Base-by-base conservation (phyloP, 2,888 invertebrate species). In the Oligia strigilis region DNA sequence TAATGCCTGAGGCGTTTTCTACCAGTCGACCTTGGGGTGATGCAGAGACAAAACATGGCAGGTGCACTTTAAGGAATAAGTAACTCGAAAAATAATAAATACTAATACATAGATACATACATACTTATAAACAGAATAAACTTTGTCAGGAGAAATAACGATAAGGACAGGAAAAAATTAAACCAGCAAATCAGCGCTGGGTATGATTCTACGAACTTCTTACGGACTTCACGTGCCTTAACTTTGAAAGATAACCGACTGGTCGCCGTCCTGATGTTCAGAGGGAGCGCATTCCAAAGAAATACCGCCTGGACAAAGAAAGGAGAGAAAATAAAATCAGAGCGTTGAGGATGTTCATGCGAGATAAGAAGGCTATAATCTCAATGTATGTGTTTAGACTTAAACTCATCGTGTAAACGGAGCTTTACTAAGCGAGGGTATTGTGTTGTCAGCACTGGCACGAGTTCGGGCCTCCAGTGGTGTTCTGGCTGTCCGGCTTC, bases 401-500 rank as follows among this genome's bases (percentile, higher is more conserved):
- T 14, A 43, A 29, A 46, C 36, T n/a, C n/a, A 23, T 40, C 66
- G 43, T 46, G 19, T 55, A n/a, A n/a, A 23, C 58, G 23, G 43
- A 14, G 13, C 6, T 52, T 82, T 46, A 43, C 55, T 23, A 19
- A 65, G 4, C 14, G 13, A n/a, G 60, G 13, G 43, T 43, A 1
- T 66, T 46, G 19, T 86, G 55, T 84, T 73, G 4, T 1, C 91
- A 98, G 98, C 97, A 97, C 91, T 99, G 99, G 99, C 98, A 97
- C 92, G 98, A 98, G 43, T 92, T 98, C 77, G 99, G 99, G 1
- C 98, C 99, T 6, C 99, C 99, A 0, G 86, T 96, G 0, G 98
- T 98, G 67, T 99, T 98, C 95, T 99, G 99, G 99, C 93, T 99
- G 60, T 98, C 99, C 0, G 99, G 99, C 0, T 99, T 99, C 95